phyloP scores from a whole-genome alignment of 1,140 invertebrate species.

The Druon quercuslanigerum region DNA sequence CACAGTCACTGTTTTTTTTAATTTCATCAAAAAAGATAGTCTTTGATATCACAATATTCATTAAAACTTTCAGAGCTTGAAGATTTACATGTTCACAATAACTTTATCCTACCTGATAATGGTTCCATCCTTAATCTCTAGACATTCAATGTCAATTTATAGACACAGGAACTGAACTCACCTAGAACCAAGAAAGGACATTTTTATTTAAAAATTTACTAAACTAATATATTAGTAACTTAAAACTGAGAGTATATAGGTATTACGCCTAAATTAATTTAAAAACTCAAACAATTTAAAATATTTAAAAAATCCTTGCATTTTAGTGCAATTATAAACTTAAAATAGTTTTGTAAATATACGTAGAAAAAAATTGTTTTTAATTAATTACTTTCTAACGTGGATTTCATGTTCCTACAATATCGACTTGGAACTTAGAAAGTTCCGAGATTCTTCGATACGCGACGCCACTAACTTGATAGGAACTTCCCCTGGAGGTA shows the following conservation, averaged over 20 bases:
- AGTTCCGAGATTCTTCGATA: neutral
- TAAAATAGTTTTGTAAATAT: too few relatives aligned
- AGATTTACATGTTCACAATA: too few relatives aligned
- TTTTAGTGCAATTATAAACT: too few relatives aligned
- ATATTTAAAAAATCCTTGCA: too few relatives aligned
- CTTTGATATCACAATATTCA: too few relatives aligned
- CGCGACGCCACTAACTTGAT: neutral
- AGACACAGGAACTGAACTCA: neutral
- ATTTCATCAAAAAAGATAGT: neutral
- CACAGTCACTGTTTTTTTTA: neutral
- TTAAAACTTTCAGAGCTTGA: too few relatives aligned
- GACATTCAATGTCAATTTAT: neutral
- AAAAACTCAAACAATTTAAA: too few relatives aligned
- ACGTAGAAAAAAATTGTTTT: too few relatives aligned
- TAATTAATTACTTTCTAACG: neutral
- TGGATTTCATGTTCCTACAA: constrained; percentile 9
- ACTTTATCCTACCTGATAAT: neutral
- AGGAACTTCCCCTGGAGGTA: too few relatives aligned
- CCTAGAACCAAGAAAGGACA: constrained; percentile 1
- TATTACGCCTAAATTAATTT: too few relatives aligned
- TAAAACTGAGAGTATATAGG: neutral
- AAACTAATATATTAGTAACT: neutral
- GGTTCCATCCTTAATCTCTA: neutral
- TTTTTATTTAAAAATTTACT: too few relatives aligned
- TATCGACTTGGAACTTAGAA: constrained; percentile 17